Base-by-base conservation (phyloP, 2,888 invertebrate genomes). In the Tupiocoris notatus region DNA sequence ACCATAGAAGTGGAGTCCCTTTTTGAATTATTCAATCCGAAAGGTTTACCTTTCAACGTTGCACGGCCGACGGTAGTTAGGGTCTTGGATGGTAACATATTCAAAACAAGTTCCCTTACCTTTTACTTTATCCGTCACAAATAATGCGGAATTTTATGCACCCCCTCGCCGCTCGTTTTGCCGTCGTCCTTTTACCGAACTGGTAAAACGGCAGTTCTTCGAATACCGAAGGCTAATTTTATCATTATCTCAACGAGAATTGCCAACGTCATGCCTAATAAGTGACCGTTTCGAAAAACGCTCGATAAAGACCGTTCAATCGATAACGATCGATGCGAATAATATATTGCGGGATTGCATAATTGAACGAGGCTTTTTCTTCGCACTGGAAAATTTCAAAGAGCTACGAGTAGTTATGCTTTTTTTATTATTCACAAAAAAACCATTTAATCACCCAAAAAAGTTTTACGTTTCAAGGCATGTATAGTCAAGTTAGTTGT, bases 31-130 rank as follows among this genome's bases (percentile, higher is more conserved):
- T 73, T 73, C 73, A 73, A 73, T 62, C 73, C 23, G 20, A 39
- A 73, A 73, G 73, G 73, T 61, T 73, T 73, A 62, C 3, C 39
- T 62, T 73, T 39, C 3, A n/a, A n/a, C n/a, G n/a, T n/a, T n/a
- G n/a, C n/a, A n/a, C n/a, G n/a, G n/a, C n/a, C n/a, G n/a, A n/a
- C 58, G 73, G 73, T 73, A 73, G 73, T 73, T 73, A 73, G 73
- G 39, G 73, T 62, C 73, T 73, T 73, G 62, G 73, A 73, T 73
- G 73, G 73, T 73, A 73, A 73, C 73, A 73, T 73, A 73, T 73
- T 73, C 73, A 73, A 73, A 73, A 23, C 73, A 73, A 73, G 62
- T 62, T 73, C 63, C 73, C 17, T 54, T 63, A 22, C 73, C 54
- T 39, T 63, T 54, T 59, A 59, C 62, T 25, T 73, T 63, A 73